Evolutionary conservation across 64 coral and sea anemone genomes (phyloP).

Genomic region (Montipora capricornis): DNA sequence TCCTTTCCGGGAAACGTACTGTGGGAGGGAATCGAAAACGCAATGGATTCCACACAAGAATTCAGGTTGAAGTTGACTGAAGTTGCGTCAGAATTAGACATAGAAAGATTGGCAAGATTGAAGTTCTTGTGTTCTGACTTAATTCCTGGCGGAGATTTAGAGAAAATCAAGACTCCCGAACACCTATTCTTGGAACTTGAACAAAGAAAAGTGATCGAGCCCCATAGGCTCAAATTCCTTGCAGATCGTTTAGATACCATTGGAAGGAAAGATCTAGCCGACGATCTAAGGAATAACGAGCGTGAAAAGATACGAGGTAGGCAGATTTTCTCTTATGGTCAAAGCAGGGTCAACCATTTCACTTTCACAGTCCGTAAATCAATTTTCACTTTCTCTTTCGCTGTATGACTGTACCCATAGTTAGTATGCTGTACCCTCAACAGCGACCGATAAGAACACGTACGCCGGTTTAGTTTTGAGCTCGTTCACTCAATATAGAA

Average conservation of each 20-base stretch:
- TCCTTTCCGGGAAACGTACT: too few relatives aligned
- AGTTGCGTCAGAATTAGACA: neutral
- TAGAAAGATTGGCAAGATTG: neutral
- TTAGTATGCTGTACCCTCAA: too few relatives aligned
- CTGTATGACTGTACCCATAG: too few relatives aligned
- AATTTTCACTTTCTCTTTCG: too few relatives aligned
- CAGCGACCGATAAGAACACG: too few relatives aligned
- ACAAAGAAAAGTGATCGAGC: neutral
- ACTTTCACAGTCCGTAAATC: too few relatives aligned
- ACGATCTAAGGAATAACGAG: neutral
- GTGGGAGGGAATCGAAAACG: neutral
- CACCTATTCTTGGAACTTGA: conserved; percentile 4
- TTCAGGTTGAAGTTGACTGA: neutral
- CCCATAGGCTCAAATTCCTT: neutral
- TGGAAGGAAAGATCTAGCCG: conserved; percentile 10
- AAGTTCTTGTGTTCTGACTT: neutral
- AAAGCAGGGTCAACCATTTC: too few relatives aligned
- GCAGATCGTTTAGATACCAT: neutral
- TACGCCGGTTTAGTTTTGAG: too few relatives aligned
- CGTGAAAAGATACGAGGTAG: neutral
- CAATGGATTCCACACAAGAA: neutral
- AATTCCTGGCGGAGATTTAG: neutral
- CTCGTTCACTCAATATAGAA: too few relatives aligned
- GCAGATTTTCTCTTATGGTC: neutral
- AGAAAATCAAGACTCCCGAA: conserved; percentile 8